phyloP scores from a whole-genome alignment of 2,888 invertebrate genomes.

The Troides oblongomaculatus region DNA sequence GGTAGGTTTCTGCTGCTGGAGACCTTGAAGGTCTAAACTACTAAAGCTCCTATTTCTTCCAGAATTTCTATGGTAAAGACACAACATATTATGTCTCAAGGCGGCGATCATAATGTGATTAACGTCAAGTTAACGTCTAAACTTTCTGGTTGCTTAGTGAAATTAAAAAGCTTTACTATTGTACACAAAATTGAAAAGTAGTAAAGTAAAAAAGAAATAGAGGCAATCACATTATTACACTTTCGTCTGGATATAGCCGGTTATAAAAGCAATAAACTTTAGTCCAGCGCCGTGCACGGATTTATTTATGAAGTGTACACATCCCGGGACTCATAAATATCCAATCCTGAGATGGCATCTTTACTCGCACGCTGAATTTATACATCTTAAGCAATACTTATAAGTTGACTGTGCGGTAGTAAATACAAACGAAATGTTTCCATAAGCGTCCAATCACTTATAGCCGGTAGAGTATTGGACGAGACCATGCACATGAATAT shows the following conservation, averaged over 20 bases:
- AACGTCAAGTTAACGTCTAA: too few species aligned
- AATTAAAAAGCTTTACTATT: too few species aligned
- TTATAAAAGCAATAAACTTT: conserved; percentile 44
- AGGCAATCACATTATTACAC: conserved; percentile 29
- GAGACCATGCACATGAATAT: too few species aligned
- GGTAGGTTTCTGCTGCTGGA: too few species aligned
- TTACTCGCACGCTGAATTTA: conserved; percentile 31
- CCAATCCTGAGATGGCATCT: conserved; percentile 61
- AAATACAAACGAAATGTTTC: conserved; percentile 19
- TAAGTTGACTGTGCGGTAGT: conserved; percentile 1
- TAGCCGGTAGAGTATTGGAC: too few species aligned
- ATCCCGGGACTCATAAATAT: conserved; percentile 59
- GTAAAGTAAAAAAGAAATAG: conserved; percentile 20
- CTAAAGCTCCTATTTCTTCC: too few species aligned
- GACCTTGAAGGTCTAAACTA: too few species aligned
- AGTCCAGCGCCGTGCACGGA: conserved; percentile 44
- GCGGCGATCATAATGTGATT: too few species aligned
- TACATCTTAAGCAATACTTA: conserved; percentile 23
- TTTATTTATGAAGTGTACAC: conserved; percentile 66
- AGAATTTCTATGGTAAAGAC: too few species aligned
- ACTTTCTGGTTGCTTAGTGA: too few species aligned
- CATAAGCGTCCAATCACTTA: conserved; percentile 2
- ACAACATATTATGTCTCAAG: too few species aligned
- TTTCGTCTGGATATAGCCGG: conserved; percentile 31
- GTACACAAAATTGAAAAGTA: conserved; percentile 12